Evolutionary conservation across 2,797 vertebrate genomes (phyloP).

Genomic region (Enteromius radiatus): DNA sequence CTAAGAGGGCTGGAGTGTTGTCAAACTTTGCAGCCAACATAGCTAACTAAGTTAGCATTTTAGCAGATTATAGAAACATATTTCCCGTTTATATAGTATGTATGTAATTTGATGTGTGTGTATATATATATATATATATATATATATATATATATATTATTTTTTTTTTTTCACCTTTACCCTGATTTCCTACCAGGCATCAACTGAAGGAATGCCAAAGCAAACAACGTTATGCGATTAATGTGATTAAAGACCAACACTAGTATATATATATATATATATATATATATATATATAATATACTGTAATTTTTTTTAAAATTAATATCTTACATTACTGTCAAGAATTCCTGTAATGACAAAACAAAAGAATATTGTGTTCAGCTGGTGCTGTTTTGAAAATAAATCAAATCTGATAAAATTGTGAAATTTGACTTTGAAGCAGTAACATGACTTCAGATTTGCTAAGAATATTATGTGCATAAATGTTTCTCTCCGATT

Average conservation of each 20-base stretch:
- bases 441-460: neutral
- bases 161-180: constrained; percentile 9
- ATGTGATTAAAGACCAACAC: neutral
- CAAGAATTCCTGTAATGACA: too few species aligned
- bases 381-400: neutral
- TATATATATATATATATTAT: too few species aligned
- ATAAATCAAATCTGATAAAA: neutral
- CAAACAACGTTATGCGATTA: neutral
- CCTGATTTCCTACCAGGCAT: neutral
- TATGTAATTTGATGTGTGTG: neutral
- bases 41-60: too few species aligned
- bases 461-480: neutral
- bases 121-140: too few species aligned
- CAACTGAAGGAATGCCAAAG: neutral
- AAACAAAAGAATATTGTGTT: too few species aligned
- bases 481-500: neutral
- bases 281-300: too few species aligned
- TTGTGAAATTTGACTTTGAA: neutral
- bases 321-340: neutral
- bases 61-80: neutral
- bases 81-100: neutral
- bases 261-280: too few species aligned
- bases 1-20: neutral
- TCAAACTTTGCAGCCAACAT: neutral
- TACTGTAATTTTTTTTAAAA: too few species aligned